Percentiles rank a stretch among this genome's conserved stretches.
phyloP scores from a whole-genome alignment of 2,888 invertebrate species.

The Andrena bicolor region DNA sequence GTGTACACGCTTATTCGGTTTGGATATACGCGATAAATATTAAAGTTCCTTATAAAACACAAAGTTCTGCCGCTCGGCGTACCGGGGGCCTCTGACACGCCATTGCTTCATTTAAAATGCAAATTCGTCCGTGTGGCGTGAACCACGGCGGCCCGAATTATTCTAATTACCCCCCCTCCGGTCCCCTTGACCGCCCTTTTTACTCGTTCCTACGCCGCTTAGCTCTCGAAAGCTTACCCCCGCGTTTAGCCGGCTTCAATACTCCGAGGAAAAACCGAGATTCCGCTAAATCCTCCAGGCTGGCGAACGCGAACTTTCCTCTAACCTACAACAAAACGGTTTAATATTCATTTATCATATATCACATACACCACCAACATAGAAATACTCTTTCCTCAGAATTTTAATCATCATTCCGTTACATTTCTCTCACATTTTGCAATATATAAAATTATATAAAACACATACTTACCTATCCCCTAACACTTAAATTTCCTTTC shows the following conservation, averaged over 20 bases:
- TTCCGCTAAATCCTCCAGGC: constrained; percentile 27
- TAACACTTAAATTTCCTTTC: no score
- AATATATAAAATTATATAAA: no score
- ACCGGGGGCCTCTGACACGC: constrained; percentile 79
- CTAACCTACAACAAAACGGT: constrained; percentile 30
- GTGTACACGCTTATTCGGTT: constrained; percentile 66
- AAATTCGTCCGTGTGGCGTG: constrained; percentile 83
- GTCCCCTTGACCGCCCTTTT: constrained; percentile 46
- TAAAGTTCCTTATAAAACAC: constrained; percentile 82
- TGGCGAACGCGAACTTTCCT: constrained; percentile 14
- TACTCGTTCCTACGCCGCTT: constrained; percentile 50
- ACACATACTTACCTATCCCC: no score
- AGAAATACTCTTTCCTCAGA: no score
- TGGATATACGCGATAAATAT: constrained; percentile 80
- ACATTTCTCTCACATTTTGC: no score
- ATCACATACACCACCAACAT: no score
- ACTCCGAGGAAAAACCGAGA: constrained; percentile 58
- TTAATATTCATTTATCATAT: no score
- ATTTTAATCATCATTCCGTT: no score
- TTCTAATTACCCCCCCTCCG: constrained; percentile 82
- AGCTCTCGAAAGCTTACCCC: constrained; percentile 77
- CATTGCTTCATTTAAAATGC: constrained; percentile 85
- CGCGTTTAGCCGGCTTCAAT: constrained; percentile 67
- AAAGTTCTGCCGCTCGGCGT: constrained; percentile 76
- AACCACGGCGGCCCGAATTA: constrained; percentile 83